Evolutionary conservation across 2,888 invertebrate species (phyloP).

Genomic region (Napeogenes inachia): DNA sequence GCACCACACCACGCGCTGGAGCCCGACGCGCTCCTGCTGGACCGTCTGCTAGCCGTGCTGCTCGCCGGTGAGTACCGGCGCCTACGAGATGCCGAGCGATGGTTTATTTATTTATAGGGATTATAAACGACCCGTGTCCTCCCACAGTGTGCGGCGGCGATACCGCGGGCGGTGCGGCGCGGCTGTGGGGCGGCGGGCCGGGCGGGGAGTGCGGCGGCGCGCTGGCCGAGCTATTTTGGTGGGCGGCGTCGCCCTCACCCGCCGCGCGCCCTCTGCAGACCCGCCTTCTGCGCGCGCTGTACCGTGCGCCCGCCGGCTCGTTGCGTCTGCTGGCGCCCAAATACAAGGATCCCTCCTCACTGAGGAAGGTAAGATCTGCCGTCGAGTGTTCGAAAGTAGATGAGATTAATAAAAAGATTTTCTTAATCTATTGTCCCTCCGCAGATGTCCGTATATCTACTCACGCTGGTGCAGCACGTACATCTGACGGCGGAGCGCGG

Average conservation of each 20-base stretch:
- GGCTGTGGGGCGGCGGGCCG: slow-evolving; percentile 21
- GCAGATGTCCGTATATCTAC: slow-evolving; percentile 64
- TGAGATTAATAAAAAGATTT: neutral
- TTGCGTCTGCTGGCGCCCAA: slow-evolving; percentile 50
- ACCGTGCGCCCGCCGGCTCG: slow-evolving; percentile 51
- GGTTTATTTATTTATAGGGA: neutral
- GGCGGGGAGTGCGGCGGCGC: slow-evolving; percentile 47
- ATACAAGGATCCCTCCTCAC: slow-evolving; percentile 44
- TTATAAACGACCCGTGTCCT: neutral
- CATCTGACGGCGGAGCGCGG: slow-evolving; percentile 47
- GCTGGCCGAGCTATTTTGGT: slow-evolving; percentile 61
- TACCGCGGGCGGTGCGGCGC: slow-evolving; percentile 27
- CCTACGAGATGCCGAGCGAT: neutral
- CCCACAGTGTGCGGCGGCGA: slow-evolving; percentile 1
- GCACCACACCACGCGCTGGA: slow-evolving; percentile 39
- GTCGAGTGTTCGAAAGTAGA: too few relatives aligned
- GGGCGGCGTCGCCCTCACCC: slow-evolving; percentile 50
- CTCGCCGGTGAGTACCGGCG: slow-evolving; percentile 54
- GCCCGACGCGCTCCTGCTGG: slow-evolving; percentile 60
- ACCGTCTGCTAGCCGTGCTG: slow-evolving; percentile 70
- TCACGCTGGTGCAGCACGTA: slow-evolving; percentile 51
- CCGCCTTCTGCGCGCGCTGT: slow-evolving; percentile 55
- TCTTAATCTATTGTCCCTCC: neutral
- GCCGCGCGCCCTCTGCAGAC: slow-evolving; percentile 51
- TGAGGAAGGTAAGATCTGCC: slow-evolving; percentile 51